These are phyloP conservation scores for Masnerella sp. DNA, from an alignment of 2,888 invertebrate genomes.

Conservation along the genomic window DNA sequence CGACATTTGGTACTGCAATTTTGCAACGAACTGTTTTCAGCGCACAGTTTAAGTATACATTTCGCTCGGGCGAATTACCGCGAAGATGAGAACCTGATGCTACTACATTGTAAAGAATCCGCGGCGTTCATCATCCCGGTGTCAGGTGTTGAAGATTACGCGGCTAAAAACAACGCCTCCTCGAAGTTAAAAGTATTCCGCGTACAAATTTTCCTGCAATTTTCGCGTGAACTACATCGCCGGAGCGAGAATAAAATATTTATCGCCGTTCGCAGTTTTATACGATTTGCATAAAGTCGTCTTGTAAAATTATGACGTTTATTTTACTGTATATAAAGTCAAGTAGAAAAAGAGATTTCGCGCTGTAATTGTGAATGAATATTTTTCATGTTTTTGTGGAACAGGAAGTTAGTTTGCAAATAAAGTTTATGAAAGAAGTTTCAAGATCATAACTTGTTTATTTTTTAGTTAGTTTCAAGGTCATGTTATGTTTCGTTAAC, in stretches of 20 bases:
- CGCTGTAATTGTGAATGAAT: too few species aligned
- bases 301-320: too few species aligned
- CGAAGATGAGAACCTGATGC: conserved; percentile 48
- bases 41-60: conserved; percentile 51
- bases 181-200: conserved; percentile 42
- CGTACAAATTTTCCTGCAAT: conserved; percentile 46
- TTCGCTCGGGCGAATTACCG: conserved; percentile 45
- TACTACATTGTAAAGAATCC: conserved; percentile 48
- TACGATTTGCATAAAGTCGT: conserved; percentile 18
- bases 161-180: conserved; percentile 51
- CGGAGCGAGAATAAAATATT: conserved; percentile 30
- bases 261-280: conserved; percentile 33
- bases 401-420: too few species aligned
- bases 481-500: too few species aligned
- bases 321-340: too few species aligned
- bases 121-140: conserved; percentile 46
- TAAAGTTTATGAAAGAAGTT: too few species aligned
- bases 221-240: conserved; percentile 28
- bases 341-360: too few species aligned
- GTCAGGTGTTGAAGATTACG: conserved; percentile 58
- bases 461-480: too few species aligned
- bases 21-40: conserved; percentile 45
- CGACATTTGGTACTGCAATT: conserved; percentile 52
- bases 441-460: too few species aligned
- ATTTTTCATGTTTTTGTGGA: too few species aligned